Evolutionary conservation across 1,140 invertebrate species (phyloP), one percentile per base, ranked within the genome.

Genomic region (Atta cephalotes): DNA sequence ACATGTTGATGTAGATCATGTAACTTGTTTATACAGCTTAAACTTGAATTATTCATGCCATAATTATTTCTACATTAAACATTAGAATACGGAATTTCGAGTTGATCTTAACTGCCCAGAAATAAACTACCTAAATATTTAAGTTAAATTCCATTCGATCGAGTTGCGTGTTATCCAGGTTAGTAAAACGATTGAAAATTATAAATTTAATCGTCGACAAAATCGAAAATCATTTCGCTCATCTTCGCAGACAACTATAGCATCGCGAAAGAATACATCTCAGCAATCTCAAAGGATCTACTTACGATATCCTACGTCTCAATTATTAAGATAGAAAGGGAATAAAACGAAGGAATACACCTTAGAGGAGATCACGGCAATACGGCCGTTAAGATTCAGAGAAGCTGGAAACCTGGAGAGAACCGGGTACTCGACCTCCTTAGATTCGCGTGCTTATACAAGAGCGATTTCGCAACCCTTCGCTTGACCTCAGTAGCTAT

Each of bases 271-370:
- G 56, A 81, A 86, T 79, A 60, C 49, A 39, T 9, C 2, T 7
- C 0, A n/a, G 45, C 49, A 9, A 28, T 14, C 51, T 25, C 51
- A 53, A 80, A 86, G 21, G 70, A 45, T 66, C 28, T 49, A 45
- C 58, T 71, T 51, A 58, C 77, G 68, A 85, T 90, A 90, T 90
- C 87, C 74, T 85, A 77, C 74, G 77, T 87, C 80, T 85, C 74
- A 87, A 89, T 90, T 89, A 88, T 90, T 90, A 90, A 90, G 79
- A 84, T 84, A 63, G 56, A 86, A 89, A 90, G n/a, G 51, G 51
- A 25, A 79, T 72, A 62, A 60, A 86, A 72, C n/a, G 72, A 78
- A 62, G 63, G 53, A 80, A 86, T 63, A 60, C 66, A 18, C 28
- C 39, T 78, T 65, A 70, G 31, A 72, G 31, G 51, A 78, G 79